phyloP scores from a whole-genome alignment of 2,888 invertebrate species.

The Podotricha telesiphe region DNA sequence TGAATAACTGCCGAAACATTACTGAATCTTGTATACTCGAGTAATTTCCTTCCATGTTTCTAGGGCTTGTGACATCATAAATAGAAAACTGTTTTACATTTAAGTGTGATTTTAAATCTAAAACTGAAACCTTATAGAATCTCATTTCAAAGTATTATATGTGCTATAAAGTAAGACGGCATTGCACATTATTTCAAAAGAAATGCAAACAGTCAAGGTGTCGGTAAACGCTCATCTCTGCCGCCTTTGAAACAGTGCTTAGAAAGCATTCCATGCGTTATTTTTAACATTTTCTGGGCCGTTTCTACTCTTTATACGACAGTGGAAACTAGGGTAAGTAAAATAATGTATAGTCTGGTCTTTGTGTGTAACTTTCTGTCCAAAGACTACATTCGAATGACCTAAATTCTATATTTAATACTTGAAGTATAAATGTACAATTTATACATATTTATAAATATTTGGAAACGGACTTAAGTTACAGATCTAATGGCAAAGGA shows the following conservation, averaged over 20 bases:
- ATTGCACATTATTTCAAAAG: slow-evolving; percentile 41
- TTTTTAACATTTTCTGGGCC: slow-evolving; percentile 40
- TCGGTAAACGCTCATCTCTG: slow-evolving; percentile 43
- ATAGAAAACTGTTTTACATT: slow-evolving; percentile 6
- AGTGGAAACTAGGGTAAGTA: slow-evolving; percentile 37
- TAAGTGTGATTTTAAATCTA: slow-evolving; percentile 19
- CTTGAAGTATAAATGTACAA: not conserved
- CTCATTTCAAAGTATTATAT: slow-evolving; percentile 41
- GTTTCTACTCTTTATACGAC: slow-evolving; percentile 35
- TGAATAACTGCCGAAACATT: not conserved
- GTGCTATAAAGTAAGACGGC: slow-evolving; percentile 38
- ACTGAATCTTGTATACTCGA: not conserved
- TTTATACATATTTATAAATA: not conserved
- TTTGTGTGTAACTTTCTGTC: slow-evolving; percentile 25
- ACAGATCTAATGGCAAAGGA: not conserved
- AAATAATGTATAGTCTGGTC: slow-evolving; percentile 30
- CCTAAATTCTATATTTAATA: slow-evolving; percentile 20
- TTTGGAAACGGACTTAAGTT: not conserved
- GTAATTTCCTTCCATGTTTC: not conserved
- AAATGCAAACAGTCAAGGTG: slow-evolving; percentile 42
- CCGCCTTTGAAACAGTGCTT: slow-evolving; percentile 40
- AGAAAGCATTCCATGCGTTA: slow-evolving; percentile 41
- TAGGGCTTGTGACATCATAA: not conserved
- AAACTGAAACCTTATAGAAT: slow-evolving; percentile 28
- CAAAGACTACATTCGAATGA: slow-evolving; percentile 20